Conservation (phyloP, 2,797 vertebrate species). For the Diglossa cyanea region DNA sequence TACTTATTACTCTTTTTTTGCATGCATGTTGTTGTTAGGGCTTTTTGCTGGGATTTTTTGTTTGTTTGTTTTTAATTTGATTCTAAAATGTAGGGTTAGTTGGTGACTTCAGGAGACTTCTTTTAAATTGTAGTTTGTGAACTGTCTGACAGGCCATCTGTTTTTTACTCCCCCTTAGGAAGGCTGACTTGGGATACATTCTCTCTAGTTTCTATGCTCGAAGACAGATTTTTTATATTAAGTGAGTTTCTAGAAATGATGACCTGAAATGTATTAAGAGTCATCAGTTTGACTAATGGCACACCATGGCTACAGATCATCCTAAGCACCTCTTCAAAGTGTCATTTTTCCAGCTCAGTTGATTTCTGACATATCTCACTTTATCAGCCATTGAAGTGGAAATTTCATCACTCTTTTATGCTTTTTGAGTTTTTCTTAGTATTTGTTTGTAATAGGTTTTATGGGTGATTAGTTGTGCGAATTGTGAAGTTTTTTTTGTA, state of each 20-base stretch:
- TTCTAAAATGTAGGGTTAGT: neutral
- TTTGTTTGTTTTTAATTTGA: neutral
- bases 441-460: conserved; percentile 86
- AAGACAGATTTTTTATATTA: conserved; percentile 69
- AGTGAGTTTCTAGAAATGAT: conserved; percentile 65
- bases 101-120: neutral
- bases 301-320: conserved; percentile 75
- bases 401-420: conserved; percentile 77
- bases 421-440: conserved; percentile 79
- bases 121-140: neutral
- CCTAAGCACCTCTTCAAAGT: conserved; percentile 75
- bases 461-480: conserved; percentile 85
- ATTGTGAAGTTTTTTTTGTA: conserved; percentile 52
- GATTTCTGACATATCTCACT: conserved; percentile 81
- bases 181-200: neutral
- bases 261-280: conserved; percentile 70
- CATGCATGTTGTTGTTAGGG: neutral
- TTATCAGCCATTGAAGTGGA: conserved; percentile 78
- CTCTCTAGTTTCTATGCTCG: conserved; percentile 21
- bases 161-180: neutral
- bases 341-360: conserved; percentile 84
- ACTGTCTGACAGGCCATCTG: conserved; percentile 41
- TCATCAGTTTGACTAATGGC: conserved; percentile 77
- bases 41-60: neutral
- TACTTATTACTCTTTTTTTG: neutral